Conservation (phyloP, 1,140 invertebrate genomes). For the Mesaphorura yosii region DNA sequence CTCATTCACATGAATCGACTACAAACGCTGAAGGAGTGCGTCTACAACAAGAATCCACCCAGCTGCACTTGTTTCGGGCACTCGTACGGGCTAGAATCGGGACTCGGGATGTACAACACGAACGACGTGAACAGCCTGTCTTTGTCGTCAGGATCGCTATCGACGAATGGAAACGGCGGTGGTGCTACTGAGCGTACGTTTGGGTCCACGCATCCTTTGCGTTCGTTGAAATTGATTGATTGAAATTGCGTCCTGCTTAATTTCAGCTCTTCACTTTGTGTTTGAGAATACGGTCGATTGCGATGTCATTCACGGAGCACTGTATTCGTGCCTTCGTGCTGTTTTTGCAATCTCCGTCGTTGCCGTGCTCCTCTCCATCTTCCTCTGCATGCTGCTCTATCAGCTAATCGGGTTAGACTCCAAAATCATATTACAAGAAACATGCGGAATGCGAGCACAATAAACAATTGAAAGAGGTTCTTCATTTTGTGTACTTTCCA, state of each 20-base stretch:
- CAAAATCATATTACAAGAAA: not conserved
- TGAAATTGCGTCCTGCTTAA: not conserved
- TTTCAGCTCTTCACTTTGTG: slow-evolving; percentile 41
- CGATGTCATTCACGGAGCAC: slow-evolving; percentile 69
- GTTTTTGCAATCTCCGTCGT: slow-evolving; percentile 79
- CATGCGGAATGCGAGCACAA: not conserved
- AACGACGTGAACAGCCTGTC: too few species aligned
- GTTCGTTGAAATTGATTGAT: slow-evolving; percentile 10
- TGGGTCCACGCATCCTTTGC: too few species aligned
- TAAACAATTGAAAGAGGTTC: not conserved
- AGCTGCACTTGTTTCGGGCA: slow-evolving; percentile 57
- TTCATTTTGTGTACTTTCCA: slow-evolving; percentile 34
- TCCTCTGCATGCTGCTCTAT: slow-evolving; percentile 81
- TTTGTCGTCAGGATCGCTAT: too few species aligned
- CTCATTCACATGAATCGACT: slow-evolving; percentile 86
- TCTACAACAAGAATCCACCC: slow-evolving; percentile 62
- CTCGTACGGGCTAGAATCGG: slow-evolving; percentile 15
- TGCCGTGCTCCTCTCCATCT: slow-evolving; percentile 77
- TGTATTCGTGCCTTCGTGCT: slow-evolving; percentile 72
- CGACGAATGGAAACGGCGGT: too few species aligned
- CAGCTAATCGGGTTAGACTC: slow-evolving; percentile 57
- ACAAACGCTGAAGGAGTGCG: slow-evolving; percentile 71
- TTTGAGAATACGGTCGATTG: slow-evolving; percentile 75
- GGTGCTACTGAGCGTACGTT: too few species aligned
- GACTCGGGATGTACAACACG: too few species aligned